phyloP scores from a whole-genome alignment of 2,888 invertebrate species.

The Acrobasis consociella region DNA sequence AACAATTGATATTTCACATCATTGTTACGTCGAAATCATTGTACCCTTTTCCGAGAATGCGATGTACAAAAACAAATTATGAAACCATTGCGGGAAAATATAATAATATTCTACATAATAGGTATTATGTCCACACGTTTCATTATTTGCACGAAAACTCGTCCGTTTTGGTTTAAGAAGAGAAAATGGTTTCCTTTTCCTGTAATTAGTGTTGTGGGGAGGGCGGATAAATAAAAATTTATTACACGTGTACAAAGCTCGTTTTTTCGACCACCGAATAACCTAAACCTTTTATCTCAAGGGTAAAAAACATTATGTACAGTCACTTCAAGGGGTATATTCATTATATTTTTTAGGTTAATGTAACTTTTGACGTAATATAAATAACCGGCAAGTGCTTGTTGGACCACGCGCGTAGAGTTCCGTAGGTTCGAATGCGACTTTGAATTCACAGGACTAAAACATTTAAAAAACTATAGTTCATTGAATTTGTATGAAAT shows the following conservation, averaged over 20 bases:
- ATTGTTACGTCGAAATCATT: too few species aligned
- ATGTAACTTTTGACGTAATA: too few species aligned
- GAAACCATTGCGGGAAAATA: background rate
- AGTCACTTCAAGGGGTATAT: background rate
- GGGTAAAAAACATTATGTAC: background rate
- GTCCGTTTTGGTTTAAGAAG: background rate
- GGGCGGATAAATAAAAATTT: constrained; percentile 8
- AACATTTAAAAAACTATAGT: too few species aligned
- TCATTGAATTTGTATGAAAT: too few species aligned
- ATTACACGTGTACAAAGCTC: constrained; percentile 10
- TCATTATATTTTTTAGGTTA: too few species aligned
- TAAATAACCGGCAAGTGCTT: too few species aligned
- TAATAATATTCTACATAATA: background rate
- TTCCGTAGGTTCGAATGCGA: too few species aligned
- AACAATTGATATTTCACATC: too few species aligned
- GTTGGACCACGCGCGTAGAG: too few species aligned
- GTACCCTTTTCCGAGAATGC: too few species aligned
- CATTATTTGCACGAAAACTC: constrained; percentile 1
- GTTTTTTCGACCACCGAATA: background rate
- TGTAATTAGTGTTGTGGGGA: constrained; percentile 18
- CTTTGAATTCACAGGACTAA: too few species aligned
- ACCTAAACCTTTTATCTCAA: constrained; percentile 1
- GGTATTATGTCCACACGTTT: background rate
- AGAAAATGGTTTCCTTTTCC: constrained; percentile 17
- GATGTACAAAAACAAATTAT: too few species aligned